Conservation (phyloP, 2,797 vertebrate genomes). For the Gephyroberyx darwinii region DNA sequence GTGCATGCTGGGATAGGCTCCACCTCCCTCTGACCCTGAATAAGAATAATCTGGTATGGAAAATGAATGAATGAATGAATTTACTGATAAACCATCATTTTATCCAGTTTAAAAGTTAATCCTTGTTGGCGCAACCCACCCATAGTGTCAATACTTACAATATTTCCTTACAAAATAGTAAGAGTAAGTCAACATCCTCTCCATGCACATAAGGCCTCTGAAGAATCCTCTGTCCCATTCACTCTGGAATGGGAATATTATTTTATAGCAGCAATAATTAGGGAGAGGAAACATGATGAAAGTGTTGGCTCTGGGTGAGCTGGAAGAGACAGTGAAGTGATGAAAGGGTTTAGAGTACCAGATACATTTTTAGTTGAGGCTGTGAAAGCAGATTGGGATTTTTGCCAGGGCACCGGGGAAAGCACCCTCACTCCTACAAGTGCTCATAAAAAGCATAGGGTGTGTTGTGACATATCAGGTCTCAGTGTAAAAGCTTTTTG, state of each 20-base stretch:
- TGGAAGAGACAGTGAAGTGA: constrained; percentile 14
- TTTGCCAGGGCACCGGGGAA: constrained; percentile 55
- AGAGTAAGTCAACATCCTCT: no score
- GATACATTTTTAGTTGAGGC: constrained; percentile 35
- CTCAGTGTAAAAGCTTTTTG: constrained; percentile 58
- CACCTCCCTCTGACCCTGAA: no score
- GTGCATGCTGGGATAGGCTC: no score
- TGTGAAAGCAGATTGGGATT: constrained; percentile 58
- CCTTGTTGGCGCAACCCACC: no score
- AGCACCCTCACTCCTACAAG: constrained; percentile 29
- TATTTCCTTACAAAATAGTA: no score
- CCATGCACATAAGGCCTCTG: background rate
- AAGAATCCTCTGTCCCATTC: background rate
- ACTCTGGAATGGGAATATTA: constrained; percentile 24
- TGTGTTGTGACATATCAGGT: constrained; percentile 50
- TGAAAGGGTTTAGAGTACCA: constrained; percentile 43
- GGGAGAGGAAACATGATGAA: constrained; percentile 11
- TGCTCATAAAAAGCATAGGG: constrained; percentile 57
- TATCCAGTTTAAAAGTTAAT: no score
- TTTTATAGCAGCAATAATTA: constrained; percentile 22
- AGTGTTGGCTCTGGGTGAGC: background rate
- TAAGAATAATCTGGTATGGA: no score
- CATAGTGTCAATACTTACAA: no score
- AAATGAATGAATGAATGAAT: no score
- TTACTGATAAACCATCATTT: no score